A percentile compares a stretch with the other conserved stretches of the same genome.
Evolutionary conservation across 2,797 vertebrate genomes (phyloP).

Genomic region (Xenopus petersii): DNA sequence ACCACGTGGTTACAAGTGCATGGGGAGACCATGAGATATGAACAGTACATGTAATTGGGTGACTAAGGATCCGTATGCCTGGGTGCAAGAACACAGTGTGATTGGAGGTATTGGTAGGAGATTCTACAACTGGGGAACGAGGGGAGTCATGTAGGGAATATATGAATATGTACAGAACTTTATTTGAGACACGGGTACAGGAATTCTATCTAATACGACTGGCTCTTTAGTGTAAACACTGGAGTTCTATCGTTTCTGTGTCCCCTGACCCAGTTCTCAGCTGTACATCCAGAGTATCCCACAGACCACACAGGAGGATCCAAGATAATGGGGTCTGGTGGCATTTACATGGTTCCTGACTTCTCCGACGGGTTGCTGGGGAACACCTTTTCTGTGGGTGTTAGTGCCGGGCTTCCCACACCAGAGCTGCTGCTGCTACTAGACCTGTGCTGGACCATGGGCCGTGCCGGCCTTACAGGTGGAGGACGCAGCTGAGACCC

Average conservation of each 20-base stretch:
- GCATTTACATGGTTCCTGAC: constrained; percentile 72
- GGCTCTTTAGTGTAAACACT: constrained; percentile 13
- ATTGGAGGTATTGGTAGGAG: too few species aligned
- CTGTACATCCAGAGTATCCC: background rate
- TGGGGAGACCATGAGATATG: too few species aligned
- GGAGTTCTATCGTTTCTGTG: background rate
- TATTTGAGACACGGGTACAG: background rate
- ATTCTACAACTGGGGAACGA: background rate
- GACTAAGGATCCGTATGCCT: too few species aligned
- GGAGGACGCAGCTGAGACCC: constrained; percentile 82
- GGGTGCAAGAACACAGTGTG: too few species aligned
- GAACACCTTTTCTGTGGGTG: constrained; percentile 86
- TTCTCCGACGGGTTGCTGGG: constrained; percentile 76
- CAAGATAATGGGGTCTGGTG: background rate
- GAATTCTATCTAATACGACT: background rate
- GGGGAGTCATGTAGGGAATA: too few species aligned
- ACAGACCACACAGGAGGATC: background rate
- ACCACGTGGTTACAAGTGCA: too few species aligned
- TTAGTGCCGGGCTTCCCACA: constrained; percentile 83
- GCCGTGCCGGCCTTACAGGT: constrained; percentile 77
- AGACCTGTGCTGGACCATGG: constrained; percentile 82
- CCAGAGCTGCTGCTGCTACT: constrained; percentile 90
- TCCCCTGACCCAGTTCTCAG: background rate
- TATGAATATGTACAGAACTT: background rate
- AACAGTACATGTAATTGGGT: too few species aligned